Evolutionary conservation across 2,113 vertebrate genomes (phyloP), one percentile per base, ranked within the genome.

Genomic region (Enhydra lutris): DNA sequence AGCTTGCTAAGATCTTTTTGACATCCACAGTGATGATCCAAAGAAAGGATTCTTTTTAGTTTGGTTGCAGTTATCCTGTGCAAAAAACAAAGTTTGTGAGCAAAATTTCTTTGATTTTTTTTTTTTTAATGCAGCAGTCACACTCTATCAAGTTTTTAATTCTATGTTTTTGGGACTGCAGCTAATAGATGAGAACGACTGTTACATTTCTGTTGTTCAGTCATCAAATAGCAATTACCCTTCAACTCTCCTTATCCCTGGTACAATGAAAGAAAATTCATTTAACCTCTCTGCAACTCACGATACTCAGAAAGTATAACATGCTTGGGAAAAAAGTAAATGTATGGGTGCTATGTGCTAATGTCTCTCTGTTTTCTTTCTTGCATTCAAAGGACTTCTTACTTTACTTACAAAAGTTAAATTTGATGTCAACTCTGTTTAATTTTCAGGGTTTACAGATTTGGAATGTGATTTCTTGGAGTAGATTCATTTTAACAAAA

Each of bases 401-500:
- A 74, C 20, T 29, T 92, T 88, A 76, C 74, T 79, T 45, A 73
- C 55, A 61, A 34, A 39, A 92, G 80, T 24, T 93, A 86, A 96
- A 92, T 45, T 94, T 29, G 34, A n/a, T 83, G 47, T 83, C 74
- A 87, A 6, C 17, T 94, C 23, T 31, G 9, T 96, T 96, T 89
- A 21, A 61, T 86, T 96, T 92, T 65, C 50, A 80, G 61, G 73
- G 34, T 14, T 96, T 97, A 69, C 10, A 76, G 73, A 76, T 92
- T 92, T 86, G 67, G n/a, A 59, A 71, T 97, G 50, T 92, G 83
- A 92, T 90, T 95, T 98, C 45, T 82, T 87, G 5, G n/a, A 90
- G 20, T 94, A 92, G 86, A n/a, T 95, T 96, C 42, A 97, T 94
- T 97, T 97, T 73, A 91, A 91, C 63, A 91, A 86, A 97, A 91